Percentiles rank a stretch among this genome's conserved stretches.
Evolutionary conservation across 2,113 vertebrate species (phyloP).

Genomic region (Ammospiza nelsoni): DNA sequence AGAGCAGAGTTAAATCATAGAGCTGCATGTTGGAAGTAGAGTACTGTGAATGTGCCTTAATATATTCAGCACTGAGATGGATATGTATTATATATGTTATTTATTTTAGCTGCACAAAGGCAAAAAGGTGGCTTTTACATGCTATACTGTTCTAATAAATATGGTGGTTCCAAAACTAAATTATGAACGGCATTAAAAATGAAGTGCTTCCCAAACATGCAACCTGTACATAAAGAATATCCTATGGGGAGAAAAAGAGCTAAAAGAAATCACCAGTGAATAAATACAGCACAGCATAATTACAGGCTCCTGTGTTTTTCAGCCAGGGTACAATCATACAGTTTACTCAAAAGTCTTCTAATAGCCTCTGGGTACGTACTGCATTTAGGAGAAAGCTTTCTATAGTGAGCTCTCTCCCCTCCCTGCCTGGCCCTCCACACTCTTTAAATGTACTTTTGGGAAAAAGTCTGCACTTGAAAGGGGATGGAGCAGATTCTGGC

Average conservation of each 20-base stretch:
- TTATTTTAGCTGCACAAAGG: conserved; percentile 68
- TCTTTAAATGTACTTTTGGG: conserved; percentile 34
- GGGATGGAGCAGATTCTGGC: not conserved
- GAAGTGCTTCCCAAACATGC: conserved; percentile 43
- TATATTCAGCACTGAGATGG: conserved; percentile 38
- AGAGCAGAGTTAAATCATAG: conserved; percentile 38
- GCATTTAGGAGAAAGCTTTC: conserved; percentile 40
- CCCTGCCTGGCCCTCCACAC: not conserved
- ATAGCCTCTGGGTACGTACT: conserved; percentile 43
- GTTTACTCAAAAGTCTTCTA: conserved; percentile 54
- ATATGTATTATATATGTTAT: conserved; percentile 62
- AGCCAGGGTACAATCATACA: conserved; percentile 35
- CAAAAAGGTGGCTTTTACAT: conserved; percentile 63
- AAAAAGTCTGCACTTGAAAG: conserved; percentile 6
- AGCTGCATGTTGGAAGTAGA: conserved; percentile 20
- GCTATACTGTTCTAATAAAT: conserved; percentile 58
- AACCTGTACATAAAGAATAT: conserved; percentile 52
- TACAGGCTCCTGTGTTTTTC: conserved; percentile 28
- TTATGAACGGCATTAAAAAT: conserved; percentile 62
- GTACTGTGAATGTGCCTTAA: not conserved
- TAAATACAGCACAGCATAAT: conserved; percentile 58
- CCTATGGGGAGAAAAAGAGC: conserved; percentile 8
- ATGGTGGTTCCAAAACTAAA: conserved; percentile 40
- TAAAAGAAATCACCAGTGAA: conserved; percentile 49
- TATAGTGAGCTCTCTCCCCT: not conserved